Evolutionary conservation across 2,888 invertebrate genomes (phyloP).

Genomic region (Drosophila leonis): DNA sequence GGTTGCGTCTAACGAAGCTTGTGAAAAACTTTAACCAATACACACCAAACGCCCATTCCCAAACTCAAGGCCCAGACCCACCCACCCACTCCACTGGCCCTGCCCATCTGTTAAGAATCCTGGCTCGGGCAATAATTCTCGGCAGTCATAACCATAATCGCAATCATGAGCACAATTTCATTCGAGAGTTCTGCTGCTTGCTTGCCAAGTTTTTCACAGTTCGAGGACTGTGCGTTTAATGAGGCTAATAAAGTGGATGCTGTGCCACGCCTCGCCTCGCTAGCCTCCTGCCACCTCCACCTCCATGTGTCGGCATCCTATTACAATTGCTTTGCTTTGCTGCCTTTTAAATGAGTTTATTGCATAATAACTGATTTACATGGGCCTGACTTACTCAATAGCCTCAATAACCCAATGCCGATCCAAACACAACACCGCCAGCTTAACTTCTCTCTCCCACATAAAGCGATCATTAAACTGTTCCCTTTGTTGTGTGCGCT

Average conservation of each 20-base stretch:
- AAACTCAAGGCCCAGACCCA: background rate
- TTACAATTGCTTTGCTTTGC: slow-evolving; percentile 21
- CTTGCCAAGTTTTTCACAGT: slow-evolving; percentile 39
- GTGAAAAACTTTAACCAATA: slow-evolving; percentile 53
- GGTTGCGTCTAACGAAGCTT: slow-evolving; percentile 52
- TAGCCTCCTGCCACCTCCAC: background rate
- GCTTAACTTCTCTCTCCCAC: background rate
- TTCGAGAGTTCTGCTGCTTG: slow-evolving; percentile 59
- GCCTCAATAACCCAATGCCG: background rate
- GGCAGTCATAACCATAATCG: slow-evolving; percentile 73
- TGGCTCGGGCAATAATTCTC: slow-evolving; percentile 42
- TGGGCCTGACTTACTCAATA: slow-evolving; percentile 33
- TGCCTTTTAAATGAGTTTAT: slow-evolving; percentile 51
- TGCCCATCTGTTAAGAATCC: slow-evolving; percentile 24
- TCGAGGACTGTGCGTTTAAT: slow-evolving; percentile 62
- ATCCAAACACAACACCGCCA: background rate
- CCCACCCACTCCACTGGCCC: background rate
- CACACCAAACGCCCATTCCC: background rate
- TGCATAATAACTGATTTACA: slow-evolving; percentile 72
- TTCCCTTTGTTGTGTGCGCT: background rate
- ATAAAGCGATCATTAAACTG: background rate
- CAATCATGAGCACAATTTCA: slow-evolving; percentile 78
- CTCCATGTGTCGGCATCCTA: background rate
- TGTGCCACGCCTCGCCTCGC: slow-evolving; percentile 5
- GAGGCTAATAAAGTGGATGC: slow-evolving; percentile 67